Percentiles rank a stretch among this genome's conserved stretches.
Conservation (phyloP, 1,140 invertebrate genomes). For the Drosophila baimaii region DNA sequence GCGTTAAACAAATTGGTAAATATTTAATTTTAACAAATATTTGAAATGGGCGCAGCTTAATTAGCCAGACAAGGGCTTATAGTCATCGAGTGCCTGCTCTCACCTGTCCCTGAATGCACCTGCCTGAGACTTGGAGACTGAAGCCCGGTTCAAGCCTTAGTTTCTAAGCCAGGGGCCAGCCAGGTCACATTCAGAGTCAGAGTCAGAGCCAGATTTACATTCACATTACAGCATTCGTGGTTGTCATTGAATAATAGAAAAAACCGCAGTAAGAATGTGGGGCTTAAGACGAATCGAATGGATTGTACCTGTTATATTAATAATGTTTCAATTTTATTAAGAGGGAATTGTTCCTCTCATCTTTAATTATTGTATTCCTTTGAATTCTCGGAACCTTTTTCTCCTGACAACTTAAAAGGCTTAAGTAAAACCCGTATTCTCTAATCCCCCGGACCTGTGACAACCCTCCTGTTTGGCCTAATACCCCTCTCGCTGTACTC, state of each 20-base stretch:
- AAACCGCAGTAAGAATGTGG: slow-evolving; percentile 14
- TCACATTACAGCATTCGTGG: slow-evolving; percentile 63
- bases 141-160: slow-evolving; percentile 10
- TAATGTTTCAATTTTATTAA: too few relatives aligned
- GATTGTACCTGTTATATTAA: background rate
- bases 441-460: background rate
- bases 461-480: slow-evolving; percentile 9
- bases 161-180: slow-evolving; percentile 35
- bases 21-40: slow-evolving; percentile 30
- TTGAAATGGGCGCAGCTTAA: slow-evolving; percentile 39
- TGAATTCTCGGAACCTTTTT: too few relatives aligned
- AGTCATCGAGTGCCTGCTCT: slow-evolving; percentile 8
- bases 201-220: slow-evolving; percentile 37
- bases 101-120: slow-evolving; percentile 31
- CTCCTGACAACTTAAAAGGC: too few relatives aligned
- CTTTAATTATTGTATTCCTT: too few relatives aligned
- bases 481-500: slow-evolving; percentile 2
- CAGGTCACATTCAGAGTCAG: slow-evolving; percentile 41
- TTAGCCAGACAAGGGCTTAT: slow-evolving; percentile 39
- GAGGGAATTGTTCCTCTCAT: background rate
- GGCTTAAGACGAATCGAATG: background rate
- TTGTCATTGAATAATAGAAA: slow-evolving; percentile 69
- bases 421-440: slow-evolving; percentile 1
- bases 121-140: slow-evolving; percentile 7
- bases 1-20: background rate